Evolutionary conservation across 2,113 vertebrate species (phyloP), one percentile per base, ranked within the genome.

Genomic region (Perognathus longimembris): DNA sequence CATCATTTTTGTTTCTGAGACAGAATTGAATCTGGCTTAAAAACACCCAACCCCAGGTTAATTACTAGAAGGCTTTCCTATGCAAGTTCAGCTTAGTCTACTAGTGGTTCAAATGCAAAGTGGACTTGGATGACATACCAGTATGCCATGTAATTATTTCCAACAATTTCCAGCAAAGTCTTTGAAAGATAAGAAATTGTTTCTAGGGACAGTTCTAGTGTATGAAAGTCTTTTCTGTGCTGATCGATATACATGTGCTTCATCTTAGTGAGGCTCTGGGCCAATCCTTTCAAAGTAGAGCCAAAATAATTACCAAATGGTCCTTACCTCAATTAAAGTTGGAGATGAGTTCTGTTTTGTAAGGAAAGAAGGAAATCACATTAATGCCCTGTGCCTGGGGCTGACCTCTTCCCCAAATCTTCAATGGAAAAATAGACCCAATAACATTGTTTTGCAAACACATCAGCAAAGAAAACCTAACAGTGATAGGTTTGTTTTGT

Each of bases 11-110:
- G 67, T 92, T 96, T 95, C 94, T 85, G 17, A 4, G 20, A 42
- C 77, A 91, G 88, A 87, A 89, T 88, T 66, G 93, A 94, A 96
- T 92, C 54, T 73, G 73, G 76, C 26, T 95, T 77, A 92, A 95
- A 94, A 78, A 93, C 67, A 70, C 64, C 88, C 79, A 92, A 87
- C 57, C 90, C 67, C n/a, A 14, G 80, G 88, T 91, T 93, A 94
- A 87, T 95, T 95, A 80, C 40, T 81, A 71, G 80, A 84, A 85
- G 32, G 17, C 20, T 92, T 93, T 76, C 45, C 50, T 40, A 40
- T 24, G 11, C 76, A 88, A 94, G 86, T 87, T 92, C 59, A 84
- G 71, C n/a, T 87, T 92, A 50, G 83, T 94, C 89, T 89, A 59
- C 83, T 69, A 50, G 69, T 66, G 36, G 71, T 54, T 96, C 95